These are phyloP conservation scores for Crotalus helleri DNA, from an alignment of 2,113 vertebrate species.

Conservation along the genomic window DNA sequence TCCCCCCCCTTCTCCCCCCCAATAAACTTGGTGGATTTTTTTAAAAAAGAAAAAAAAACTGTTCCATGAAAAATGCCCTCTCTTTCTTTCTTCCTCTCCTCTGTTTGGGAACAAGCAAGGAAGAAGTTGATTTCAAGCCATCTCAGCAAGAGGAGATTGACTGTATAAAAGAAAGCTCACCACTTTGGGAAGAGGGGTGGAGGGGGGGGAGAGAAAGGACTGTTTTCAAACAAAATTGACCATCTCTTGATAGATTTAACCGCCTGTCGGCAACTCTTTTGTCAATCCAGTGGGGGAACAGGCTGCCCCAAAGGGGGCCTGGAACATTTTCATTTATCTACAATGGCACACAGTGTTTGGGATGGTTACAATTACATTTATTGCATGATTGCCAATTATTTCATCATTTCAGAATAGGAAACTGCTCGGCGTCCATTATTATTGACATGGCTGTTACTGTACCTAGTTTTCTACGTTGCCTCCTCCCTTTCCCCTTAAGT, in stretches of 20 bases:
- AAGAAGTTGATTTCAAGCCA: slow-evolving; percentile 5
- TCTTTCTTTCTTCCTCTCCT: not conserved
- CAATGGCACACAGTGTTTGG: slow-evolving; percentile 26
- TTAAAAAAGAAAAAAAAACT: not conserved
- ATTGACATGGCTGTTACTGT: slow-evolving; percentile 23
- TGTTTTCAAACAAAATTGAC: slow-evolving; percentile 71
- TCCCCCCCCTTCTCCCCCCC: not conserved
- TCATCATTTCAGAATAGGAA: slow-evolving; percentile 43
- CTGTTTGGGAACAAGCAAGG: slow-evolving; percentile 3
- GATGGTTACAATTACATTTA: slow-evolving; percentile 46
- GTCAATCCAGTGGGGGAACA: slow-evolving; percentile 31
- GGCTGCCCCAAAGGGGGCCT: slow-evolving; percentile 23
- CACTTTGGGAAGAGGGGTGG: slow-evolving; percentile 19
- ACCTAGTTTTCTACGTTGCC: not conserved
- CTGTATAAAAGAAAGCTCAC: slow-evolving; percentile 39
- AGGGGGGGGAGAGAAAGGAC: slow-evolving; percentile 6
- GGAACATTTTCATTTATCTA: slow-evolving; percentile 48
- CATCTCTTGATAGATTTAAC: slow-evolving; percentile 59
- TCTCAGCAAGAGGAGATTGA: slow-evolving; percentile 27
- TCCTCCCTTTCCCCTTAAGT: not conserved
- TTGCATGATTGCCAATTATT: slow-evolving; percentile 56
- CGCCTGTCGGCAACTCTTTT: slow-evolving; percentile 55
- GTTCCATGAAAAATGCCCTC: not conserved
- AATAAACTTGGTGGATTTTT: not conserved
- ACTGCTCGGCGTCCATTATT: slow-evolving; percentile 53